Percentiles rank a stretch among this genome's conserved stretches.
Conservation (phyloP, 2,888 invertebrate genomes). For the Agrotis puta region DNA sequence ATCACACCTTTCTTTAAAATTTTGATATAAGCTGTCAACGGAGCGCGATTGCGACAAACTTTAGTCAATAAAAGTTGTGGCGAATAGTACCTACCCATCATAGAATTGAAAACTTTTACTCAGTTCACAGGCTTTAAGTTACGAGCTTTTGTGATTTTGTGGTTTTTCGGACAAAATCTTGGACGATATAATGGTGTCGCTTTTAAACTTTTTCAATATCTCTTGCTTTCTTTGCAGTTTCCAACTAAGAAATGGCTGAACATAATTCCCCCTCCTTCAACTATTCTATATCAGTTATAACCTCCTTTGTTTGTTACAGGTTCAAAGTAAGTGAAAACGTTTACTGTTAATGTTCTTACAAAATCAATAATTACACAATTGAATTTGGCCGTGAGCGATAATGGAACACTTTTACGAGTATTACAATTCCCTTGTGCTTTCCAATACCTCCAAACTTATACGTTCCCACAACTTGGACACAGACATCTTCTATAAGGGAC, state of each 20-base stretch:
- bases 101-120: conserved; percentile 34
- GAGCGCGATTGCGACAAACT: conserved; percentile 14
- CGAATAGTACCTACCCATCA: not conserved
- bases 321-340: not conserved
- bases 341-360: not conserved
- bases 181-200: not conserved
- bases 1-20: conserved; percentile 2
- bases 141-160: conserved; percentile 17
- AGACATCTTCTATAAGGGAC: not conserved
- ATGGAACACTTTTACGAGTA: not conserved
- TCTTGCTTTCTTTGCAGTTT: not conserved
- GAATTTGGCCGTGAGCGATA: not conserved
- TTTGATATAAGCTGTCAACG: conserved; percentile 6
- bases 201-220: not conserved
- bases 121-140: conserved; percentile 18
- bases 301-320: not conserved
- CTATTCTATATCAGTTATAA: not conserved
- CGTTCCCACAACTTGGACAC: not conserved
- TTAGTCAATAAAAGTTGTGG: conserved; percentile 43
- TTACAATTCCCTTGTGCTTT: not conserved
- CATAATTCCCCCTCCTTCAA: not conserved
- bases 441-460: not conserved
- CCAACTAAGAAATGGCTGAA: not conserved
- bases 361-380: not conserved
- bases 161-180: conserved; percentile 15